Evolutionary conservation across 2,888 invertebrate genomes (phyloP).

Genomic region (Julus scanicus): DNA sequence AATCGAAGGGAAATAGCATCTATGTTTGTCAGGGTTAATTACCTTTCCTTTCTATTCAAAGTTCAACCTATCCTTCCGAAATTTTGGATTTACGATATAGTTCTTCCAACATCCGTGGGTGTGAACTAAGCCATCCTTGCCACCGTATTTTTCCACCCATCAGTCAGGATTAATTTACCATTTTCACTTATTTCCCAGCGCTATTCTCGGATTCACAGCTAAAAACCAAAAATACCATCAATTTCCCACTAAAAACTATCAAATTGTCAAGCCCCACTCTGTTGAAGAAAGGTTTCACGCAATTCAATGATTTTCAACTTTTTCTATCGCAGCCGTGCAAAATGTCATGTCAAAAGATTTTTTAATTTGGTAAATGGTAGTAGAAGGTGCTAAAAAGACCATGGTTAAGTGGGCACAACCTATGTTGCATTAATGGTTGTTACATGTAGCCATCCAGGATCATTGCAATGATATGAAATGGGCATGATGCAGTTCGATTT

Average conservation of each 20-base stretch:
- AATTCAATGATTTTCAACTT: neutral
- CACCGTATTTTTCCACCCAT: neutral
- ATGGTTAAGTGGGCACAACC: too few species aligned
- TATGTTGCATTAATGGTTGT: too few species aligned
- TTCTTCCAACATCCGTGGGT: neutral
- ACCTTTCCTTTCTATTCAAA: constrained; percentile 21
- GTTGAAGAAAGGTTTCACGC: neutral
- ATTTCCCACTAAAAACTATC: neutral
- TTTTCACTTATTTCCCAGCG: neutral
- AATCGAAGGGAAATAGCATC: neutral
- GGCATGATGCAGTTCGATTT: too few species aligned
- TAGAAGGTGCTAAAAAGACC: too few species aligned
- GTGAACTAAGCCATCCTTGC: neutral
- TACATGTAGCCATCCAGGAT: too few species aligned
- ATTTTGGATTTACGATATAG: neutral
- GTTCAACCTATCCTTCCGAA: neutral
- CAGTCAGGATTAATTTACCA: neutral
- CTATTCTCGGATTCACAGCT: neutral
- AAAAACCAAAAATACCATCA: neutral
- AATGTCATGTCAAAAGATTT: neutral
- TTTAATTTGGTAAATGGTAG: neutral
- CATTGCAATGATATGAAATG: too few species aligned
- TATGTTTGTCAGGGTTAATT: neutral
- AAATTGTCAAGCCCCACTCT: neutral
- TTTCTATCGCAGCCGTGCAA: neutral